These are phyloP conservation scores for Drosophila multiciliata DNA, from an alignment of 2,888 invertebrate genomes.

Conservation along the genomic window DNA sequence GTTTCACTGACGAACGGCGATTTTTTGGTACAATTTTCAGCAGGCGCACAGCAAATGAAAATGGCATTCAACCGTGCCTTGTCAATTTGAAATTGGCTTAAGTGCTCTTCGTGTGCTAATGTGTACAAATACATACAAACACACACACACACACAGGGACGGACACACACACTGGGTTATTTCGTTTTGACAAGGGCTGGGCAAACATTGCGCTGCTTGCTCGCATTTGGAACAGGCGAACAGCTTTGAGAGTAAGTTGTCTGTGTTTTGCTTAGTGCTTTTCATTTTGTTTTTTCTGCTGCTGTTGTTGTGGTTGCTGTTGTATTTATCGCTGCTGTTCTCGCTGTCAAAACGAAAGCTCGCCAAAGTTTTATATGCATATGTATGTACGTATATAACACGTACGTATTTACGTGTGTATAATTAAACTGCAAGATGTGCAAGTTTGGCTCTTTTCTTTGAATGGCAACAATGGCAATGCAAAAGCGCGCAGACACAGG, in stretches of 20 bases:
- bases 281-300: constrained; percentile 19
- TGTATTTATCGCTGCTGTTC: constrained; percentile 10
- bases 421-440: constrained; percentile 49
- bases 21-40: constrained; percentile 72
- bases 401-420: neutral
- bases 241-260: constrained; percentile 44
- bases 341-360: constrained; percentile 58
- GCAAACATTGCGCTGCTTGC: constrained; percentile 77
- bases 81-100: constrained; percentile 18
- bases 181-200: constrained; percentile 65
- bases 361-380: constrained; percentile 28
- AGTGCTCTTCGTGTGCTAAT: constrained; percentile 10
- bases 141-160: neutral
- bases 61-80: constrained; percentile 23
- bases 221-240: constrained; percentile 67
- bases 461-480: constrained; percentile 48
- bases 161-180: neutral
- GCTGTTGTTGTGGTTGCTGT: constrained; percentile 9
- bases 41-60: constrained; percentile 58
- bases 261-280: constrained; percentile 22
- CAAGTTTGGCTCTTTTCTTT: constrained; percentile 43
- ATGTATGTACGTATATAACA: neutral
- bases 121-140: neutral
- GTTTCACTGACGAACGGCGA: constrained; percentile 66
- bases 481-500: constrained; percentile 30